Conservation (phyloP, 2,113 vertebrate genomes). For the Scartelaos histophorus region DNA sequence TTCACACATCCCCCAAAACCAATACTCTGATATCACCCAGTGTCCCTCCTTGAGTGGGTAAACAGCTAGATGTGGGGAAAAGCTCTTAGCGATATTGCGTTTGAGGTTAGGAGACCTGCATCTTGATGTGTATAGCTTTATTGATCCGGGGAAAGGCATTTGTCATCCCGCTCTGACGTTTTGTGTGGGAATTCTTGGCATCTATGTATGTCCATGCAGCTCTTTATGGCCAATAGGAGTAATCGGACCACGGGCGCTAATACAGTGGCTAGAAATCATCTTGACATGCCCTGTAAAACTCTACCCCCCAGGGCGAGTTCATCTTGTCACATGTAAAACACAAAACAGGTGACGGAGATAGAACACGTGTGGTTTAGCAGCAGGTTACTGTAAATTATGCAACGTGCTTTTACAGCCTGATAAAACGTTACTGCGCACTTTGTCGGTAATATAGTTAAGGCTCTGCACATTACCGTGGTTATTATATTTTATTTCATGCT, state of each 20-base stretch:
- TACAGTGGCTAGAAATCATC: slow-evolving; percentile 63
- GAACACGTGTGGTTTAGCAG: neutral
- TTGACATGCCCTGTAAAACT: slow-evolving; percentile 44
- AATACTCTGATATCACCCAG: slow-evolving; percentile 26
- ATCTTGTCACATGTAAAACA: slow-evolving; percentile 43
- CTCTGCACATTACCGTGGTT: neutral
- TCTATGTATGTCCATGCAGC: slow-evolving; percentile 58
- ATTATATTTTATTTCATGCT: neutral
- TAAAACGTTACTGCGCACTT: neutral
- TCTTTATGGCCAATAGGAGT: slow-evolving; percentile 62
- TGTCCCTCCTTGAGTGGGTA: slow-evolving; percentile 45
- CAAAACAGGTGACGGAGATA: slow-evolving; percentile 12
- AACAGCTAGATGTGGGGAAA: slow-evolving; percentile 9
- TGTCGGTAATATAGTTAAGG: neutral
- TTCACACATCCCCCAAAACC: slow-evolving; percentile 33
- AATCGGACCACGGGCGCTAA: slow-evolving; percentile 48
- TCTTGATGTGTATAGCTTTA: slow-evolving; percentile 64
- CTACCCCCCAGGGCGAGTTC: slow-evolving; percentile 12
- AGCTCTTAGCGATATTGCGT: slow-evolving; percentile 88
- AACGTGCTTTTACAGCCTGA: neutral
- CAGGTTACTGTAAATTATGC: slow-evolving; percentile 22
- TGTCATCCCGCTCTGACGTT: slow-evolving; percentile 45
- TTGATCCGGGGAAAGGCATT: slow-evolving; percentile 61
- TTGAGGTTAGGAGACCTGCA: slow-evolving; percentile 57
- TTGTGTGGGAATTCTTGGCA: slow-evolving; percentile 67